Evolutionary conservation across 2,888 invertebrate species (phyloP), one percentile per base, ranked within the genome.

Genomic region (Mactromeris polynyma): DNA sequence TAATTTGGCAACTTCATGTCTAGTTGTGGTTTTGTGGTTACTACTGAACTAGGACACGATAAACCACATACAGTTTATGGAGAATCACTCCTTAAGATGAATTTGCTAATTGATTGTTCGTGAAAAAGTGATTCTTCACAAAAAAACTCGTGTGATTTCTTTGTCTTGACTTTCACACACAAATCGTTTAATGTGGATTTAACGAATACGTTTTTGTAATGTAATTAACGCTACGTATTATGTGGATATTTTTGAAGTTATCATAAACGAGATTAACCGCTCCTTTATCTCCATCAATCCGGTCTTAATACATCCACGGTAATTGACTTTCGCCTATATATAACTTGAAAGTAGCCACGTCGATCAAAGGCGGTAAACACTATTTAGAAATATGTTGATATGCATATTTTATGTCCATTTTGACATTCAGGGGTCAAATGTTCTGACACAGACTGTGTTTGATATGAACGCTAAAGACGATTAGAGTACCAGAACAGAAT

Each of bases 381-480:
- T 73, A 73, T 73, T 73, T 33, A 73, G 73, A 73, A 36, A 73
- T 36, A 73, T 33, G 73, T 73, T 19, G 33, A 73, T 73, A 33
- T 33, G 36, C 36, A 19, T 73, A 73, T 73, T 73, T 73, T 73
- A 73, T 73, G 73, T 17, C 73, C 73, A 73, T 73, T 83, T 42
- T 64, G 46, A 31, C 83, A 83, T 83, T 73, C 83, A 46, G 17
- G 9, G 58, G 73, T 83, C 83, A 73, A 69, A 73, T 31, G 83
- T 14, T 31, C 31, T 40, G 73, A 31, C 42, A 42, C 42, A 19
- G 3, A 21, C 69, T 36, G 64, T 38, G 83, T 83, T 69, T 73
- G 69, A 83, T 83, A 36, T 17, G 36, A 33, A 73, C 26, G 17
- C 31, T 11, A 36, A 33, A 19, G 73, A 73, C 33, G 31, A 36